Percentiles rank a stretch among this genome's conserved stretches.
phyloP scores from a whole-genome alignment of 2,113 vertebrate genomes.

The Pterophyllum scalare region DNA sequence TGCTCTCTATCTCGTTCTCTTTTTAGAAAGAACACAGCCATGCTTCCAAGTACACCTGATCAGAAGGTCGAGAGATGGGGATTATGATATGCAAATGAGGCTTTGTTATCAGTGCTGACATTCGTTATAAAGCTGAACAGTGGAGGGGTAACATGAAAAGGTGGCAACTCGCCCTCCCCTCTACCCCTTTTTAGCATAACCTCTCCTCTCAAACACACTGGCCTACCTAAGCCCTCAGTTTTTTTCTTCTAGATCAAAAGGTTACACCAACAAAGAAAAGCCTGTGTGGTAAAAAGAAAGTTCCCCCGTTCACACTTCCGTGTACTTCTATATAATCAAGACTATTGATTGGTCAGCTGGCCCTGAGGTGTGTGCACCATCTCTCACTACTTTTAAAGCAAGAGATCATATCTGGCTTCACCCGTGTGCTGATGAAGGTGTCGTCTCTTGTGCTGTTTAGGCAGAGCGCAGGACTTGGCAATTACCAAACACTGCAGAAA shows the following conservation, averaged over 20 bases:
- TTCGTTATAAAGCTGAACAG: constrained; percentile 72
- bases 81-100: constrained; percentile 80
- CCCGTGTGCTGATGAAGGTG: constrained; percentile 38
- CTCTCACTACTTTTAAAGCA: not conserved
- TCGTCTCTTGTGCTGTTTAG: constrained; percentile 43
- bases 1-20: constrained; percentile 36
- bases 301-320: constrained; percentile 50
- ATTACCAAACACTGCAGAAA: constrained; percentile 48
- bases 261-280: constrained; percentile 76
- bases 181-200: constrained; percentile 54
- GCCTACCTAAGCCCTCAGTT: constrained; percentile 47
- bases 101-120: constrained; percentile 78
- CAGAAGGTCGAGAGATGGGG: constrained; percentile 73
- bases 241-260: constrained; percentile 74
- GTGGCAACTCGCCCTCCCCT: constrained; percentile 44
- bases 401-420: not conserved
- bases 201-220: constrained; percentile 53
- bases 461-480: constrained; percentile 46
- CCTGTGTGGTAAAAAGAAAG: constrained; percentile 57
- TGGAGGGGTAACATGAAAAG: constrained; percentile 72
- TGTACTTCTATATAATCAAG: constrained; percentile 60
- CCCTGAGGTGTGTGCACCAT: constrained; percentile 23
- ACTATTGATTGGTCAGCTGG: constrained; percentile 43
- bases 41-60: constrained; percentile 74
- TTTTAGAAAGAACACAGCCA: constrained; percentile 69